Base-by-base conservation (phyloP, 2,888 invertebrate genomes). In the Bhutanitis thaidina region DNA sequence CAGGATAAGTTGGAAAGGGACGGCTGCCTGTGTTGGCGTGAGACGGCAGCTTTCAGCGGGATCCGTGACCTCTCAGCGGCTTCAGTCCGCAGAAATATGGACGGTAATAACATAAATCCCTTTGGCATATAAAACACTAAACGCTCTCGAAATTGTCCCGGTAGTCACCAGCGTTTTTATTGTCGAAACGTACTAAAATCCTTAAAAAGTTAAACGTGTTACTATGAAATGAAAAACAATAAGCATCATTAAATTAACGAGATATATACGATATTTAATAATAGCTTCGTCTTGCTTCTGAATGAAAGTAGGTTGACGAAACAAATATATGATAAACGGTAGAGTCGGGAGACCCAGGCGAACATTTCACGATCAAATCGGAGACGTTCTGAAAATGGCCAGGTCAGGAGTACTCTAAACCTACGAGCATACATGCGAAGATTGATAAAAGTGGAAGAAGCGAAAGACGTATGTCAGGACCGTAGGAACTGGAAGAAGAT, bases 41-140 rank as follows among this genome's bases (percentile, higher is more conserved):
- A 64, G 77, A 72, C 49, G 57, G 43, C 54, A 56, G 61, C 71
- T 74, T 75, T 76, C 74, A 70, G 78, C 80, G 80, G 86, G 87
- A 87, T 80, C 79, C 86, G 89, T 88, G 89, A 88, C 89, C 88
- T 89, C 85, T 89, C 89, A 86, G 74, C 85, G 76, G 80, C 80
- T 86, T 80, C 82, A 78, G 85, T 78, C 82, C 79, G 78, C 77
- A 88, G 81, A 90, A 90, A 90, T 90, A 90, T 90, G 89, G 86
- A 80, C 77, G 81, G 89, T 85, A 90, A 89, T 90, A 90, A 89
- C 86, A 88, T 90, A 89, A 90, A 90, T 90, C 89, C 88, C 80
- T 84, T 81, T 77, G 83, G 88, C 86, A 87, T 90, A 90, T 90
- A 90, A 90, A 90, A 89, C 89, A 89, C 90, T 90, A 89, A 90